Conservation (phyloP, 2,113 vertebrate genomes). For the Gnathonemus longibarbis region DNA sequence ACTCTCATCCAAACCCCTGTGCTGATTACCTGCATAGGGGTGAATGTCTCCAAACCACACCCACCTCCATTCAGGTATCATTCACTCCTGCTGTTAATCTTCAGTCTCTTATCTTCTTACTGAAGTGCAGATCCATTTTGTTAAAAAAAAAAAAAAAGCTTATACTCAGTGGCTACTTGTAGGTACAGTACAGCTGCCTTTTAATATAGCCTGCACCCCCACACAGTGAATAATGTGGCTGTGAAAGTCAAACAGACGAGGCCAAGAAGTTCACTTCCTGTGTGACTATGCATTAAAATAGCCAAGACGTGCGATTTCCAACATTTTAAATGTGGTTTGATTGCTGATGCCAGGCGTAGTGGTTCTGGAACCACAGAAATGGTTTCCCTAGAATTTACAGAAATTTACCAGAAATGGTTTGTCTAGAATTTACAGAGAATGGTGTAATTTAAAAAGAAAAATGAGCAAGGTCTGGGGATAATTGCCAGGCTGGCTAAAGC, state of each 20-base stretch:
- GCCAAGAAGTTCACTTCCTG: neutral
- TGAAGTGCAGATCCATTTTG: neutral
- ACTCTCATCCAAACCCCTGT: too few relatives aligned
- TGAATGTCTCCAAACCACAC: too few relatives aligned
- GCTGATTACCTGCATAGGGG: too few relatives aligned
- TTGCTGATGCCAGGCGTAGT: neutral
- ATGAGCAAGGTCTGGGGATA: neutral
- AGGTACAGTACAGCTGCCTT: neutral
- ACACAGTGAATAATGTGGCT: neutral
- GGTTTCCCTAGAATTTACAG: neutral
- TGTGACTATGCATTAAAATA: neutral
- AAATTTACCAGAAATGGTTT: neutral
- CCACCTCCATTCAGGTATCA: too few relatives aligned
- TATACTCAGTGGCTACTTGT: neutral
- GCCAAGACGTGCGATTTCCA: neutral
- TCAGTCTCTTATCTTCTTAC: too few relatives aligned
- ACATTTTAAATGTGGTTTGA: neutral
- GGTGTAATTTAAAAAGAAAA: neutral
- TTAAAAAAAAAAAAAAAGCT: too few relatives aligned
- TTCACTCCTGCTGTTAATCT: too few relatives aligned
- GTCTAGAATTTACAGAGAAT: neutral
- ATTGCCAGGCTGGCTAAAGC: neutral
- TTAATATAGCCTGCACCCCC: neutral
- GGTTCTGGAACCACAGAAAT: neutral
- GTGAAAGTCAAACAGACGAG: neutral